Evolutionary conservation across 1,140 invertebrate genomes (phyloP), one percentile per base, ranked within the genome.

Genomic region (Rhagoletis zephyria): DNA sequence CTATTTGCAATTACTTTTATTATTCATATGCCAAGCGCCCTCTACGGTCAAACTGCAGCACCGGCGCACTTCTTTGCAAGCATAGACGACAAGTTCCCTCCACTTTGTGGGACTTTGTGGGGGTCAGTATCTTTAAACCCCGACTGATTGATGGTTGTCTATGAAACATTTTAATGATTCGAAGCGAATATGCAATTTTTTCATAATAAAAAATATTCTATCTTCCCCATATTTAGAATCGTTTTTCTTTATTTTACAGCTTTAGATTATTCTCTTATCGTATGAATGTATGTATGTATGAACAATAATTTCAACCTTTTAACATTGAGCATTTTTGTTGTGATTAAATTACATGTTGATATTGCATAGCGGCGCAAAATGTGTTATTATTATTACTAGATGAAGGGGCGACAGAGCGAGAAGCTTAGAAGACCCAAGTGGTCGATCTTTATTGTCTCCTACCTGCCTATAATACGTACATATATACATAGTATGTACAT

Each of bases 1-100:
- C 91, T 91, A 92, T 91, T 90, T 88, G 90, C 91, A 92, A 92
- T 92, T 91, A 92, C 91, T 92, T 92, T 91, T 91, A 92, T 91
- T 91, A 91, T 90, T 89, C 56, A 85, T 85, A 61, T 16, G 30
- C 59, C 6, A 7, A 63, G 59, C 19, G 85, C 51, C 40, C 12
- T 45, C 59, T 63, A 51, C 51, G 30, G 56, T 16, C 19, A 4
- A n/a, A 45, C 12, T 42, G 4, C n/a, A 19, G 7, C 74, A 56
- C 45, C 19, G 9, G 7, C 48, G 16, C n/a, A 81, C 16, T 42
- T n/a, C 45, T 30, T 30, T 63, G 61, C 16, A 56, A 56, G 12
- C 61, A 63, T 12, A 12, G 61, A 12, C 61, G 40, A 67, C 19
- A 30, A 67, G 4, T 67, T 19, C 45, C 5, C 45, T 81, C 16